A percentile compares a stretch with the other conserved stretches of the same genome.
Evolutionary conservation across 2,888 invertebrate species (phyloP).

Genomic region (Drosophila peninsularis): DNA sequence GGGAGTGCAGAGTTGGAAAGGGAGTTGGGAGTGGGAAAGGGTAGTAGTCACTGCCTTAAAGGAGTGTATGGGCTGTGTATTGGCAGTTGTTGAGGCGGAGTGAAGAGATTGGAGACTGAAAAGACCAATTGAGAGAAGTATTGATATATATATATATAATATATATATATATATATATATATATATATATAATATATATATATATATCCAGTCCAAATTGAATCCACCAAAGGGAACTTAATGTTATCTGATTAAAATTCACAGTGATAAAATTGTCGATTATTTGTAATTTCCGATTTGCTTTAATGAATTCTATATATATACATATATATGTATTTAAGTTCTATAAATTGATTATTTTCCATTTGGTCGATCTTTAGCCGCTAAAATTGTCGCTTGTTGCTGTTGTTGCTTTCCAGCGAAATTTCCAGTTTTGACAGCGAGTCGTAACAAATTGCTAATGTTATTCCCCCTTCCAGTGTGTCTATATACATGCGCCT

Average conservation of each 20-base stretch:
- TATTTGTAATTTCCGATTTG: background rate
- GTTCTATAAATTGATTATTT: conserved; percentile 1
- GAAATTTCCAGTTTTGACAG: conserved; percentile 44
- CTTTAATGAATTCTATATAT: background rate
- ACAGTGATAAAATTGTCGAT: conserved; percentile 8
- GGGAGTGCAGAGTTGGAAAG: background rate
- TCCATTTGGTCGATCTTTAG: conserved; percentile 22
- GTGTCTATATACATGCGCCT: conserved; percentile 12
- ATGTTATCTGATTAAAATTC: background rate
- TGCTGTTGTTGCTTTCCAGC: conserved; percentile 7
- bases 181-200: too few species aligned
- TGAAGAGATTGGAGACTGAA: background rate
- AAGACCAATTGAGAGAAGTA: too few species aligned
- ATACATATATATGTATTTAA: background rate
- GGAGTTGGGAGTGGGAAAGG: background rate
- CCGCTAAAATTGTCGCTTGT: too few species aligned
- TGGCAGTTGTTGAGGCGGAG: background rate
- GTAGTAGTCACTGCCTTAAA: background rate
- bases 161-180: too few species aligned
- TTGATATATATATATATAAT: too few species aligned
- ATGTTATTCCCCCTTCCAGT: conserved; percentile 58
- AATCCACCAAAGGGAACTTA: too few species aligned
- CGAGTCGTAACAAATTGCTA: conserved; percentile 66
- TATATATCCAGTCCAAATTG: too few species aligned
- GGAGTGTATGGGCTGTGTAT: background rate